These are phyloP conservation scores for Stichodactyla mertensii DNA, from an alignment of 64 coral and sea anemone species.

Conservation along the genomic window DNA sequence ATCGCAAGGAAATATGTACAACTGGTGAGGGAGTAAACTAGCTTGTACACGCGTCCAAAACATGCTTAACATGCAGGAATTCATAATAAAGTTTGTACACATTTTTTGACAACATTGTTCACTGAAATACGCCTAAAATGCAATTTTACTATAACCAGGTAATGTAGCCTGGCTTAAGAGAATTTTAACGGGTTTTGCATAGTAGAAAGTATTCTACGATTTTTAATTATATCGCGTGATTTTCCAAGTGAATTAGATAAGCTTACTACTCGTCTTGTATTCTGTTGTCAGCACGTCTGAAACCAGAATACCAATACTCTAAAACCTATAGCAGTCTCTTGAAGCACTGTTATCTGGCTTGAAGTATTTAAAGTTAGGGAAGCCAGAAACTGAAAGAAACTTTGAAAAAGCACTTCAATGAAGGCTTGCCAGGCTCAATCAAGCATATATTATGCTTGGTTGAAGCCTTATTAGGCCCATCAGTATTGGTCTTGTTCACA, in stretches of 20 bases:
- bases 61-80: not conserved
- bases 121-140: not conserved
- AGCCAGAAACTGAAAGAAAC: not conserved
- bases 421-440: not conserved
- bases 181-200: too few relatives aligned
- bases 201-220: too few relatives aligned
- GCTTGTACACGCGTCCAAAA: not conserved
- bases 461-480: not conserved
- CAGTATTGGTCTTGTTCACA: not conserved
- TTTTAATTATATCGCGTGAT: too few relatives aligned
- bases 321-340: not conserved
- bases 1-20: slow-evolving; percentile 50
- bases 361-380: not conserved
- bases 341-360: not conserved
- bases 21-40: slow-evolving; percentile 27
- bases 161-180: not conserved
- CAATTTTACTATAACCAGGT: not conserved
- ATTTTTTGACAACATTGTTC: not conserved
- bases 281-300: not conserved
- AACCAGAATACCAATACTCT: not conserved
- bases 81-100: not conserved
- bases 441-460: not conserved
- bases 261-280: not conserved
- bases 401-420: not conserved
- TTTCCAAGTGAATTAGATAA: not conserved